These are phyloP conservation scores for Neelides sp. DNA, from an alignment of 1,140 invertebrate species.

Conservation along the genomic window DNA sequence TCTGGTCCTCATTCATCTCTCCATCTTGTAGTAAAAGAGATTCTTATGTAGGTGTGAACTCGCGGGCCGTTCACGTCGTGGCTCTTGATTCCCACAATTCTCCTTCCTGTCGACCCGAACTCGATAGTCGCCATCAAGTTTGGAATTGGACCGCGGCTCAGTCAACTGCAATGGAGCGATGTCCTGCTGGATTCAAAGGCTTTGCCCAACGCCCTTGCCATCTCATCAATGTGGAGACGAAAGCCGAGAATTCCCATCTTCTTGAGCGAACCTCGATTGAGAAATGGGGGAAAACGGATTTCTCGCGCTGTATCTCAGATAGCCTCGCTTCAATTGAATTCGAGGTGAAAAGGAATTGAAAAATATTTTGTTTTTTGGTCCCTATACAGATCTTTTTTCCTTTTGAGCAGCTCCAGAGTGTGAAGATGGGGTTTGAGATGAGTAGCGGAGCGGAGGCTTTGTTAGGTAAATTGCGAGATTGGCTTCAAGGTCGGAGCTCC, in stretches of 20 bases:
- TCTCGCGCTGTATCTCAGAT: slow-evolving; percentile 20
- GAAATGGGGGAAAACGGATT: slow-evolving; percentile 21
- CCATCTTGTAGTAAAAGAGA: too few species aligned
- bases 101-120: slow-evolving; percentile 19
- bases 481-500: slow-evolving; percentile 11
- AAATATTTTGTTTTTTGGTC: not conserved
- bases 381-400: not conserved
- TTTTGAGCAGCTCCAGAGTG: slow-evolving; percentile 19
- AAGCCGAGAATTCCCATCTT: too few species aligned
- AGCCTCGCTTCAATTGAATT: not conserved
- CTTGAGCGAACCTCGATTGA: not conserved
- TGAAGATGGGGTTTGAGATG: slow-evolving; percentile 22
- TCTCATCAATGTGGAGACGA: too few species aligned
- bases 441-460: slow-evolving; percentile 8
- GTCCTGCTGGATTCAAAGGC: slow-evolving; percentile 19
- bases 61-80: slow-evolving; percentile 10
- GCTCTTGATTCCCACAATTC: slow-evolving; percentile 23
- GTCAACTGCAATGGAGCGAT: slow-evolving; percentile 13
- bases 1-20: not conserved
- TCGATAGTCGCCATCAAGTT: slow-evolving; percentile 11
- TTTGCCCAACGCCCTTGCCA: slow-evolving; percentile 20
- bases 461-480: slow-evolving; percentile 5
- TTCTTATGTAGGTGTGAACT: slow-evolving; percentile 8
- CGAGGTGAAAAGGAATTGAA: not conserved
- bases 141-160: slow-evolving; percentile 23